These are phyloP conservation scores for Shargacucullia verbasci DNA, from an alignment of 2,888 invertebrate genomes.

Conservation along the genomic window DNA sequence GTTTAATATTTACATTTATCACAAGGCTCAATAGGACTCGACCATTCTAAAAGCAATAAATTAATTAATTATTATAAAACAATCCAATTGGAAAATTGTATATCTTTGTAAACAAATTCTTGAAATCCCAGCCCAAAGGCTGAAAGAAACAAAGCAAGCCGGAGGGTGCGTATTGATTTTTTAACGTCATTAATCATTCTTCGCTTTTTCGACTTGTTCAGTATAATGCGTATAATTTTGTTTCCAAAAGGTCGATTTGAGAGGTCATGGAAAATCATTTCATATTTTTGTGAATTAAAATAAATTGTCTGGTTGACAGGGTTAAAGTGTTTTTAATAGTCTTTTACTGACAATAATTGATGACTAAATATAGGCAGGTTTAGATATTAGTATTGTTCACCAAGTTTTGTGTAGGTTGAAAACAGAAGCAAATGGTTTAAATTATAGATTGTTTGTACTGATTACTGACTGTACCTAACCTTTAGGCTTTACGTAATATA, in stretches of 20 bases:
- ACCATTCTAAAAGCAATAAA: constrained; percentile 18
- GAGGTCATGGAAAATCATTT: background rate
- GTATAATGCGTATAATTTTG: constrained; percentile 35
- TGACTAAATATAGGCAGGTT: too few species aligned
- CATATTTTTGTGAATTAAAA: constrained; percentile 2
- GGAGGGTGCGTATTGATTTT: constrained; percentile 37
- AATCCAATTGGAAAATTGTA: constrained; percentile 32
- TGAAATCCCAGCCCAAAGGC: constrained; percentile 13
- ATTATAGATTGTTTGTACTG: too few species aligned
- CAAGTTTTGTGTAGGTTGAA: too few species aligned
- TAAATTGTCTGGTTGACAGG: background rate
- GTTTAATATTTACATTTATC: constrained; percentile 19
- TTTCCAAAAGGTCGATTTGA: constrained; percentile 24
- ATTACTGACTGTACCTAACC: too few species aligned
- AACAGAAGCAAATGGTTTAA: too few species aligned
- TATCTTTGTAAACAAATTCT: constrained; percentile 15
- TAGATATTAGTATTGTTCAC: too few species aligned
- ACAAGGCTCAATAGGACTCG: constrained; percentile 11
- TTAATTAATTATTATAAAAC: constrained; percentile 22
- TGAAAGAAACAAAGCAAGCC: constrained; percentile 21
- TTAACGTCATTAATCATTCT: constrained; percentile 52
- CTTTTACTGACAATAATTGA: too few species aligned
- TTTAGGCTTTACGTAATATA: too few species aligned
- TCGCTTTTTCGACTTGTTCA: constrained; percentile 12
- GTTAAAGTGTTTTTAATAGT: constrained; percentile 3